Evolutionary conservation across 2,797 vertebrate species (phyloP).

Genomic region (Malurus splendens): DNA sequence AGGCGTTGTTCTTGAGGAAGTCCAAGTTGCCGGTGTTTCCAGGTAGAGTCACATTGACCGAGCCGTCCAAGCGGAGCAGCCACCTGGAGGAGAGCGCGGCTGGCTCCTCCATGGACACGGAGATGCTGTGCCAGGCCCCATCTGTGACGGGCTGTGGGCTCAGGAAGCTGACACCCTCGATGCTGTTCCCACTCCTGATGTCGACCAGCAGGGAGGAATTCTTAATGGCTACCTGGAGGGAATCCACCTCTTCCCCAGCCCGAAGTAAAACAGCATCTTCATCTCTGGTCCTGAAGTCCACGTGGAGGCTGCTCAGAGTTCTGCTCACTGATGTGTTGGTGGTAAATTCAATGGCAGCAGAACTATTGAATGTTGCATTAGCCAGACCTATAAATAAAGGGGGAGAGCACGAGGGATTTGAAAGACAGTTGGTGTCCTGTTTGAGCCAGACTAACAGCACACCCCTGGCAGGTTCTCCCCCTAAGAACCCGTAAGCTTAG

Average conservation of each 20-base stretch:
- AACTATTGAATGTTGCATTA: conserved; percentile 81
- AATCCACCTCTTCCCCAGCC: conserved; percentile 64
- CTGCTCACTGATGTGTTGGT: conserved; percentile 68
- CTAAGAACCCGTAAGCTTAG: neutral
- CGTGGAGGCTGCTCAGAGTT: conserved; percentile 72
- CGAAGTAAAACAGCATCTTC: conserved; percentile 77
- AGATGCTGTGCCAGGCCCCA: conserved; percentile 84
- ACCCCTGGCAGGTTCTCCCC: neutral
- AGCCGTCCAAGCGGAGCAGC: conserved; percentile 77
- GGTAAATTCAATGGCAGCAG: conserved; percentile 69
- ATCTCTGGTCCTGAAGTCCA: conserved; percentile 85
- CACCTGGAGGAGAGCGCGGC: conserved; percentile 68
- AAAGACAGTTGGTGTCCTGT: neutral
- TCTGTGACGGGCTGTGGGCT: conserved; percentile 72
- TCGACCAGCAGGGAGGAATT: conserved; percentile 80
- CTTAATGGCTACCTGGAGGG: conserved; percentile 79
- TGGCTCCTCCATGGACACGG: conserved; percentile 74
- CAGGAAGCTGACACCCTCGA: conserved; percentile 73
- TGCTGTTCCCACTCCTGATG: conserved; percentile 72
- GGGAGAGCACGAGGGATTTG: neutral
- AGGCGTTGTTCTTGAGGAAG: conserved; percentile 73
- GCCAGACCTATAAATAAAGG: conserved; percentile 78
- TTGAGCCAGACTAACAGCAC: neutral
- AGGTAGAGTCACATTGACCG: conserved; percentile 55
- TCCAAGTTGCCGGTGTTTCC: conserved; percentile 72